Percentiles rank a stretch among this genome's conserved stretches.
phyloP scores from a whole-genome alignment of 2,888 invertebrate genomes.

The Monochamus alternatus region DNA sequence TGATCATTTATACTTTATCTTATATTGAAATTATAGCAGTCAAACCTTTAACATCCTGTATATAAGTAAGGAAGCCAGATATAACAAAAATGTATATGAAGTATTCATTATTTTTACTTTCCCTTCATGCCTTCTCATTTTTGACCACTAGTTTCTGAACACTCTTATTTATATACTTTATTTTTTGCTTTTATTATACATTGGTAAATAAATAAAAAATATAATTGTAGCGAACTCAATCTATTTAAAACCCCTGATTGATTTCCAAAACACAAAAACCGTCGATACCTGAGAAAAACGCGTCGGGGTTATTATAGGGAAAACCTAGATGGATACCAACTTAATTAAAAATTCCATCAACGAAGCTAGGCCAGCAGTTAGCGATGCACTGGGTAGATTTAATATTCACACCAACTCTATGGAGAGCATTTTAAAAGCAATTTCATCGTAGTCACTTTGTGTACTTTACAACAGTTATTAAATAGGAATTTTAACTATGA shows the following conservation, averaged over 20 bases:
- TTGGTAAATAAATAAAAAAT: no score
- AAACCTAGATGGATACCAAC: constrained; percentile 15
- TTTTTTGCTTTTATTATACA: no score
- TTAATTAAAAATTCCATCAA: constrained; percentile 33
- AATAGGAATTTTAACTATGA: not conserved
- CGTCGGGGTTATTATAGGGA: not conserved
- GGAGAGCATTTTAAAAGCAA: constrained; percentile 28
- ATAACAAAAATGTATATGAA: no score
- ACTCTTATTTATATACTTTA: no score
- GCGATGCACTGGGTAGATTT: constrained; percentile 21
- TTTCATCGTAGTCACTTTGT: constrained; percentile 22
- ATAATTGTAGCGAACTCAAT: not conserved
- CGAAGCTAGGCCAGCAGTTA: constrained; percentile 4
- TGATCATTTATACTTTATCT: no score
- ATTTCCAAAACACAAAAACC: not conserved
- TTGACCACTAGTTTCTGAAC: no score
- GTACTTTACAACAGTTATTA: constrained; percentile 27
- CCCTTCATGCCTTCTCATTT: no score
- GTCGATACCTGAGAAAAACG: not conserved
- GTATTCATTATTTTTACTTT: no score
- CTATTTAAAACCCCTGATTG: not conserved
- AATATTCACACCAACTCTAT: constrained; percentile 18
- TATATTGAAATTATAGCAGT: no score
- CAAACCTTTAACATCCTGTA: no score
- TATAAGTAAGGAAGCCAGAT: no score